These are phyloP conservation scores for Incurvaria masculella DNA, from an alignment of 2,888 invertebrate genomes.

Conservation along the genomic window DNA sequence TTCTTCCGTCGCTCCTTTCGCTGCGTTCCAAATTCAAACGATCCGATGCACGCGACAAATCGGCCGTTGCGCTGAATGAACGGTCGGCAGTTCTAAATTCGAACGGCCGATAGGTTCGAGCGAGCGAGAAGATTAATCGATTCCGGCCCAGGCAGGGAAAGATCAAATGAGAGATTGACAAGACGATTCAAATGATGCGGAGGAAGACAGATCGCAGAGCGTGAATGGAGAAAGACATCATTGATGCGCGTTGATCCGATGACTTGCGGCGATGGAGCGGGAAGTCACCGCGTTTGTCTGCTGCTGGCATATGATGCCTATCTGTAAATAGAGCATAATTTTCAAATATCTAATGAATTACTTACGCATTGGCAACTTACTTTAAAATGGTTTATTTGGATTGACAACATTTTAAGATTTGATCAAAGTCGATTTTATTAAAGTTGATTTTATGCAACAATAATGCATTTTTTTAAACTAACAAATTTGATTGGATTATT, in stretches of 20 bases:
- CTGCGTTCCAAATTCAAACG: neutral
- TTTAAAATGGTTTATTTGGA: no score
- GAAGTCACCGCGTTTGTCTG: neutral
- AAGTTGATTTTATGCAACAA: no score
- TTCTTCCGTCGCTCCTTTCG: no score
- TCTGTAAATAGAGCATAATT: no score
- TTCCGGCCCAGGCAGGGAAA: neutral
- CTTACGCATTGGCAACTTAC: no score
- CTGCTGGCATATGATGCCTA: no score
- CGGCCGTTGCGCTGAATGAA: neutral
- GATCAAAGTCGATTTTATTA: no score
- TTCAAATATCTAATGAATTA: no score
- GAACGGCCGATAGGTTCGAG: neutral
- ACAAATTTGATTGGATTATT: no score
- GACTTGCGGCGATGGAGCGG: neutral
- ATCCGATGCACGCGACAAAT: neutral
- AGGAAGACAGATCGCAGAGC: neutral
- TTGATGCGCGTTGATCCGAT: neutral
- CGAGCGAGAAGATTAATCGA: neutral
- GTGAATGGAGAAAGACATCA: neutral
- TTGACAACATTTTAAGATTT: no score
- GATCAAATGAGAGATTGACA: neutral
- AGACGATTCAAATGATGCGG: neutral
- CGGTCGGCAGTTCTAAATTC: neutral
- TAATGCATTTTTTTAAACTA: no score